Evolutionary conservation across 2,113 vertebrate genomes (phyloP), one percentile per base, ranked within the genome.

Genomic region (Plectropomus leopardus): DNA sequence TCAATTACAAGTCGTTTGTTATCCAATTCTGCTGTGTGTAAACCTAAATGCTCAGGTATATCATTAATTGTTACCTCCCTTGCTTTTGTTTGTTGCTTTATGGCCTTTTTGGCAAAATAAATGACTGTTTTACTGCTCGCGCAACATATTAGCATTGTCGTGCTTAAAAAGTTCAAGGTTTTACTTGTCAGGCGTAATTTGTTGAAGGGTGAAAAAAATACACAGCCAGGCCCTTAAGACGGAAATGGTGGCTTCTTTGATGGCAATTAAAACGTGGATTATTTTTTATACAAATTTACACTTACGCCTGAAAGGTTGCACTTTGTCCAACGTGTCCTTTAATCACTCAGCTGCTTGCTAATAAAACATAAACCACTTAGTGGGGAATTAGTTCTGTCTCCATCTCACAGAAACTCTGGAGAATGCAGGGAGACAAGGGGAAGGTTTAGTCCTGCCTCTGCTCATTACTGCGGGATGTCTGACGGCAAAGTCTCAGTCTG

Each of bases 331-430:
- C 67, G 66, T 45, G 68, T 88, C 76, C 85, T 92, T 90, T 93
- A 92, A 92, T 93, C 92, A 92, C 87, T 86, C 81, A 82, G 75
- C 85, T 76, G 19, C 54, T 72, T 74, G 76, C 89, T 93, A 92
- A 92, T 92, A 94, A 92, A 94, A 94, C 90, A 88, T 86, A 93
- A 94, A 93, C 86, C 82, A 85, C 90, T 95, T 93, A 92, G 80
- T 64, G 78, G 72, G 87, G 89, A 92, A 93, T 94, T 92, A 93
- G 91, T 78, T 88, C 78, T 72, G 82, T 92, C 91, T 92, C 76
- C 70, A 54, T 91, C 92, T 86, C 83, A 86, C 80, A 75, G 79
- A 70, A 87, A 86, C 83, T 44, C 57, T 23, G 36, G 60, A 83
- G 88, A 88, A 90, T 86, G 82, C 23, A 81, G 66, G 61, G 78